Conservation (phyloP, 2,113 vertebrate genomes). For the Bufo bufo region DNA sequence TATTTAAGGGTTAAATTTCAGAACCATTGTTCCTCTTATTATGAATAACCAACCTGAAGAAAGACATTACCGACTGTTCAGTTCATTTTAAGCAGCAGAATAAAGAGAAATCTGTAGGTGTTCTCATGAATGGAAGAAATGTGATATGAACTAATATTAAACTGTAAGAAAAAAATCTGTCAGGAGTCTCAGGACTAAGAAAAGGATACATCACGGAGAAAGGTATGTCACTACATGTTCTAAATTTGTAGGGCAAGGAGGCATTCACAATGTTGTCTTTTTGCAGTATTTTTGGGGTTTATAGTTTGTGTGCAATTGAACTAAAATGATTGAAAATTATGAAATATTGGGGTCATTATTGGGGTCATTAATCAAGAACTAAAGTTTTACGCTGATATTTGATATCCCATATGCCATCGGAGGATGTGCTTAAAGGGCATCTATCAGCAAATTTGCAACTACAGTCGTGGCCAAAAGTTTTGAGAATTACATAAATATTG, state of each 20-base stretch:
- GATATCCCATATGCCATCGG: too few relatives aligned
- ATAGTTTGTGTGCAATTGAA: neutral
- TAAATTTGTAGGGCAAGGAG: neutral
- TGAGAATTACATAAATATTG: too few relatives aligned
- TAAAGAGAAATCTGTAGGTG: neutral
- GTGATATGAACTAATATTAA: neutral
- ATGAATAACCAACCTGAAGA: conserved; percentile 13
- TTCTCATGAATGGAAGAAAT: neutral
- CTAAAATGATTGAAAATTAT: neutral
- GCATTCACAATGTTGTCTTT: neutral
- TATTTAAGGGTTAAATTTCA: neutral
- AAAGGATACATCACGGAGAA: neutral
- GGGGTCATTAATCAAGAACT: too few relatives aligned
- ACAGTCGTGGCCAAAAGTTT: too few relatives aligned
- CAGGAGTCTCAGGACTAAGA: neutral
- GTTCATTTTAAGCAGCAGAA: neutral
- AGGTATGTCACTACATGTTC: neutral
- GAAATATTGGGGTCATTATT: neutral
- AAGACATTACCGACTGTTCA: neutral
- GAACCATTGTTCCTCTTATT: neutral
- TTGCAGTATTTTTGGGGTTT: neutral
- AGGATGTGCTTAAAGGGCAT: too few relatives aligned
- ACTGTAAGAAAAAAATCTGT: neutral
- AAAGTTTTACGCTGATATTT: too few relatives aligned
- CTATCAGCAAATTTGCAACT: too few relatives aligned